These are phyloP conservation scores for Oscarella lobularis DNA, from an alignment of 37 sponge, comb jelly and placozoan species.

Conservation along the genomic window DNA sequence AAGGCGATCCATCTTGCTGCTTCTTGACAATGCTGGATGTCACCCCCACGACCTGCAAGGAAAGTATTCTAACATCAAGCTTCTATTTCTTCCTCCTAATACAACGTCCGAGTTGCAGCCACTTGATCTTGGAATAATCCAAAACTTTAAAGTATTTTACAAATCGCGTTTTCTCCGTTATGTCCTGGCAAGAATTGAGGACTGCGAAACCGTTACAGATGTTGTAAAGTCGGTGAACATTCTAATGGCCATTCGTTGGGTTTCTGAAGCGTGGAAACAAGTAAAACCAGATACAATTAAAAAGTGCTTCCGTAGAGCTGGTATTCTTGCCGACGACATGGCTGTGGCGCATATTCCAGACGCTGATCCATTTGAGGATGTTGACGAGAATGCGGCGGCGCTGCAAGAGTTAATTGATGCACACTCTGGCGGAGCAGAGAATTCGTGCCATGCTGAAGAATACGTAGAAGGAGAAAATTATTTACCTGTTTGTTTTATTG, in stretches of 20 bases:
- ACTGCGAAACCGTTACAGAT: conserved; percentile 10
- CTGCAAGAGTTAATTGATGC: no score
- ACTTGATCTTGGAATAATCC: no score
- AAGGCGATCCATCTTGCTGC: conserved; percentile 24
- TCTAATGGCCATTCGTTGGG: conserved; percentile 38
- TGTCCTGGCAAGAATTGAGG: conserved; percentile 30
- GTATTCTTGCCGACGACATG: no score
- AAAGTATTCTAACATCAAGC: conserved; percentile 46
- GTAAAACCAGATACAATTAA: no score
- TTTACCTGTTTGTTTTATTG: conserved; percentile 16
- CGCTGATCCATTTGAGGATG: no score
- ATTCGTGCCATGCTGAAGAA: conserved; percentile 9
- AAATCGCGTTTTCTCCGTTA: conserved; percentile 15
- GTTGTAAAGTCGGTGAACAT: conserved; percentile 41
- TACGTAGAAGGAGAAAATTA: conserved; percentile 20
- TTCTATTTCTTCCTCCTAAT: no score
- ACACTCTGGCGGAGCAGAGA: no score
- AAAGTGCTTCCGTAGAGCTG: no score
- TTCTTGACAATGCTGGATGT: conserved; percentile 56
- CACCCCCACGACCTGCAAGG: conserved; percentile 32
- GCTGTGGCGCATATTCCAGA: no score
- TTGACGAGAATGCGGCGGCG: no score
- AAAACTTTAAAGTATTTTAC: no score
- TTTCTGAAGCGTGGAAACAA: conserved; percentile 45
- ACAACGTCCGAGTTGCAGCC: no score